phyloP scores from a whole-genome alignment of 2,113 vertebrate genomes.

The Mystacornis crossleyi region DNA sequence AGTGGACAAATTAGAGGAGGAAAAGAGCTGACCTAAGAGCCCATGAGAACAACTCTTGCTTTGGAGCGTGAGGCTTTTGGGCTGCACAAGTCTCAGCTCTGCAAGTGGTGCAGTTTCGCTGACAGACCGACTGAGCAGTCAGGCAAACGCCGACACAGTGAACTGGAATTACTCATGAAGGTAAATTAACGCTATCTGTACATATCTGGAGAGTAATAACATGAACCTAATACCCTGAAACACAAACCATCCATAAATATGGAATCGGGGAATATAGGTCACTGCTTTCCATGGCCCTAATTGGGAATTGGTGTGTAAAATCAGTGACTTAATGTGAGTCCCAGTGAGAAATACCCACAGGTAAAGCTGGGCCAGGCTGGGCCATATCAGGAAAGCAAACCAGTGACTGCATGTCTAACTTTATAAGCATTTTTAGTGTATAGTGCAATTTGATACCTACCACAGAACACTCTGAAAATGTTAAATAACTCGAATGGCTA shows the following conservation, averaged over 20 bases:
- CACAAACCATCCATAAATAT: neutral
- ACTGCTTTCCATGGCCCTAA: neutral
- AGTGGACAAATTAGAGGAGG: neutral
- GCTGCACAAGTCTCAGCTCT: neutral
- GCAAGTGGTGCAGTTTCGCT: neutral
- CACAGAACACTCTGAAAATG: neutral
- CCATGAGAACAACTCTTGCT: neutral
- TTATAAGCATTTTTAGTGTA: neutral
- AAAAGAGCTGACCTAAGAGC: neutral
- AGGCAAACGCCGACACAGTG: fast-evolving
- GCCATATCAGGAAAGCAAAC: neutral
- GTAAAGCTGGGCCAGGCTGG: neutral
- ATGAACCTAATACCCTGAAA: neutral
- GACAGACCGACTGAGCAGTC: fast-evolving
- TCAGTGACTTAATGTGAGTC: neutral
- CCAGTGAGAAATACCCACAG: neutral
- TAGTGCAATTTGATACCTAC: neutral
- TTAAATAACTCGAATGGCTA: neutral
- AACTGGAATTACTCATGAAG: neutral
- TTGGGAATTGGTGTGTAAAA: slow-evolving; percentile 22
- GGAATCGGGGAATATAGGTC: slow-evolving; percentile 23
- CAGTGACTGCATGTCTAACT: neutral
- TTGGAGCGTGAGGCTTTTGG: fast-evolving
- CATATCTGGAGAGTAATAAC: neutral
- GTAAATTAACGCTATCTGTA: neutral